phyloP scores from a whole-genome alignment of 2,113 vertebrate species.

The Enhydra lutris region DNA sequence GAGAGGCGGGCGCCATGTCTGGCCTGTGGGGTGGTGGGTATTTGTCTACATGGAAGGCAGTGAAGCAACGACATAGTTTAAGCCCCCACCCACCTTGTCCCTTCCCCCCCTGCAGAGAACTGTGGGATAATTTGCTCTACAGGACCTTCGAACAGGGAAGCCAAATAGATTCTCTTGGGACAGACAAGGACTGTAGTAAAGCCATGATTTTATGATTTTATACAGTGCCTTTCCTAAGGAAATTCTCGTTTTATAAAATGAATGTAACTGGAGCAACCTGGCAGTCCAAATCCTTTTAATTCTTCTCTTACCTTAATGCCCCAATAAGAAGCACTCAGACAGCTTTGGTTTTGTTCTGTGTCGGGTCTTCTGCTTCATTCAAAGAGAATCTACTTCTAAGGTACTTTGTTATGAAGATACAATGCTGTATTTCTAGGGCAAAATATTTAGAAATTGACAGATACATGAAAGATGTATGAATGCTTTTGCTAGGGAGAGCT shows the following conservation, averaged over 20 bases:
- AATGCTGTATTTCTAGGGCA: not conserved
- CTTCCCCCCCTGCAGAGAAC: not conserved
- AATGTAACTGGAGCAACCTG: not conserved
- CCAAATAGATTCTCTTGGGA: not conserved
- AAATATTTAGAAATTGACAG: slow-evolving; percentile 33
- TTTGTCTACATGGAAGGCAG: not conserved
- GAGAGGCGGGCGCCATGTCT: not conserved
- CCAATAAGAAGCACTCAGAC: not conserved
- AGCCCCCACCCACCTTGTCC: rapidly evolving
- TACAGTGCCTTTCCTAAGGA: not conserved
- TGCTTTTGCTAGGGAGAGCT: not conserved
- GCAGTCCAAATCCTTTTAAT: not conserved
- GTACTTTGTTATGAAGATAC: not conserved
- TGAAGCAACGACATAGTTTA: not conserved
- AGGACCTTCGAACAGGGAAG: not conserved
- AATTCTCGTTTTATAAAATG: not conserved
- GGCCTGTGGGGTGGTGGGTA: not conserved
- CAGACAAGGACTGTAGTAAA: not conserved
- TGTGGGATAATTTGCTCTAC: not conserved
- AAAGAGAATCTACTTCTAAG: not conserved
- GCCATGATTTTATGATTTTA: not conserved
- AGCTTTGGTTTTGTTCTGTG: not conserved
- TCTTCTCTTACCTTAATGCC: not conserved
- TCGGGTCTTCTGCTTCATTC: not conserved
- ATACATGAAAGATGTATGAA: not conserved